These are phyloP conservation scores for Pammene aurita DNA, from an alignment of 2,888 invertebrate genomes.

Conservation along the genomic window DNA sequence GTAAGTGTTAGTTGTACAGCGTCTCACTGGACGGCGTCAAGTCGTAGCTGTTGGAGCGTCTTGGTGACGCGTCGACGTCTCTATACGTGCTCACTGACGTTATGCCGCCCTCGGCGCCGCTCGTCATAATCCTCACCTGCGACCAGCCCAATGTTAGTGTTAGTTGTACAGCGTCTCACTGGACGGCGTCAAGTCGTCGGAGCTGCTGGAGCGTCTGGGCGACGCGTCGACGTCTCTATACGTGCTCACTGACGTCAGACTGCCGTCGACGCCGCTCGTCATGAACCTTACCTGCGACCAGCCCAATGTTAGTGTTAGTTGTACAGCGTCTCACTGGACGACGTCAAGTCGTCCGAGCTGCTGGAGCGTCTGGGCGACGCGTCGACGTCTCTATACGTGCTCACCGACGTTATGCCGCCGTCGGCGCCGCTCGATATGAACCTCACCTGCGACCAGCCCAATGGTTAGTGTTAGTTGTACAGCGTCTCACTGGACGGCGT, in stretches of 20 bases:
- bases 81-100: conserved; percentile 92
- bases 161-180: conserved; percentile 63
- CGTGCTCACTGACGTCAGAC: conserved; percentile 91
- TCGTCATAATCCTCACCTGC: conserved; percentile 90
- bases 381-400: conserved; percentile 88
- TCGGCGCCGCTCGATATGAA: conserved; percentile 91
- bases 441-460: conserved; percentile 89
- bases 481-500: conserved; percentile 69
- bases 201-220: conserved; percentile 84
- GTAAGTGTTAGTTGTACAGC: conserved; percentile 77
- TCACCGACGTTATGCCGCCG: conserved; percentile 93
- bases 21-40: conserved; percentile 67
- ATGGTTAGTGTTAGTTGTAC: conserved; percentile 77
- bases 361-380: conserved; percentile 85
- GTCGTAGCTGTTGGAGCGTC: conserved; percentile 70
- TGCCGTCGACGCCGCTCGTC: conserved; percentile 91
- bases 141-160: conserved; percentile 83
- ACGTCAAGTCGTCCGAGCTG: conserved; percentile 68
- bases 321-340: conserved; percentile 71
- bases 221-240: conserved; percentile 88
- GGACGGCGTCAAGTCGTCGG: conserved; percentile 67
- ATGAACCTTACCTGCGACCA: conserved; percentile 91
- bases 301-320: conserved; percentile 83
- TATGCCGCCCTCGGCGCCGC: conserved; percentile 91
- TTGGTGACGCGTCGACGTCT: conserved; percentile 89